phyloP scores from a whole-genome alignment of 2,797 vertebrate species.

The Hozukius guyotensis region DNA sequence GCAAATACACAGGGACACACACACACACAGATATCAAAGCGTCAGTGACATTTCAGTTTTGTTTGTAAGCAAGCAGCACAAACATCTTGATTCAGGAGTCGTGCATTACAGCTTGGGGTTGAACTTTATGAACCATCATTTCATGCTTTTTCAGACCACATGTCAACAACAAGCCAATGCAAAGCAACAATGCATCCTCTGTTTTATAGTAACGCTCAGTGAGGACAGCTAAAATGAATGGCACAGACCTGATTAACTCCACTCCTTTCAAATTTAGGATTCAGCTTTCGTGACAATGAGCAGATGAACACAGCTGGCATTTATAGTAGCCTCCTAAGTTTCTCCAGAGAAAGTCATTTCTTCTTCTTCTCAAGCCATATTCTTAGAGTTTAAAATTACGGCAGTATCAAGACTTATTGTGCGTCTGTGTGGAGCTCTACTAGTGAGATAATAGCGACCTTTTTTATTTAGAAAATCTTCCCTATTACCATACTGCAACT shows the following conservation, averaged over 20 bases:
- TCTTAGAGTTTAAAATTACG: not conserved
- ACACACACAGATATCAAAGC: constrained; percentile 39
- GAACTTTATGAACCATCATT: constrained; percentile 20
- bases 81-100: constrained; percentile 12
- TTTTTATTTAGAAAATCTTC: not conserved
- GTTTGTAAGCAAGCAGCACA: constrained; percentile 4
- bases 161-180: not conserved
- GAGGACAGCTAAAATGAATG: not conserved
- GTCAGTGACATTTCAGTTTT: constrained; percentile 49
- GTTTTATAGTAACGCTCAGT: not conserved
- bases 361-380: not conserved
- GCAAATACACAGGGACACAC: constrained; percentile 2
- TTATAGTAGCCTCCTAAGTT: not conserved
- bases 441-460: not conserved
- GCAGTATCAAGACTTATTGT: not conserved
- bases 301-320: not conserved
- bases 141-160: not conserved
- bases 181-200: not conserved
- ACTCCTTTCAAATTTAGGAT: not conserved
- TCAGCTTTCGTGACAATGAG: not conserved
- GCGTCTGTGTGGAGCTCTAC: not conserved
- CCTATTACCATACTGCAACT: too few species aligned
- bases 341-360: not conserved
- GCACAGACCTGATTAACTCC: not conserved
- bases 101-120: not conserved